Evolutionary conservation across 2,797 vertebrate genomes (phyloP).

Genomic region (Garrulus glandarius): DNA sequence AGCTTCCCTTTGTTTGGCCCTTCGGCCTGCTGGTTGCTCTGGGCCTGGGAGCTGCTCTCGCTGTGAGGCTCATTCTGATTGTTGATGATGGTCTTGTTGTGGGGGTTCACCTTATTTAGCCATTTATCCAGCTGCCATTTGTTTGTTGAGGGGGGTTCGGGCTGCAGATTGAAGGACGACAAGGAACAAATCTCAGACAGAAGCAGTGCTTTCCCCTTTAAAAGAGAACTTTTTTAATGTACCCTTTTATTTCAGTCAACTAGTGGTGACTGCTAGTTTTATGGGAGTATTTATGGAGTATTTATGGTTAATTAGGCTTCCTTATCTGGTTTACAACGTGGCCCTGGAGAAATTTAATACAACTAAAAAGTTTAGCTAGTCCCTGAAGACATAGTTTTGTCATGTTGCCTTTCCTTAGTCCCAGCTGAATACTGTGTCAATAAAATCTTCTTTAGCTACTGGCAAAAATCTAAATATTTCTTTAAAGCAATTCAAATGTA

Average conservation of each 20-base stretch:
- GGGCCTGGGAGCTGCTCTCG: constrained; percentile 75
- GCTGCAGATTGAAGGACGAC: constrained; percentile 75
- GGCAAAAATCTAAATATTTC: constrained; percentile 55
- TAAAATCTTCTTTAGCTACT: constrained; percentile 59
- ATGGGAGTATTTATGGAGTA: constrained; percentile 63
- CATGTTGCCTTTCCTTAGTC: constrained; percentile 55
- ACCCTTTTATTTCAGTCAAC: constrained; percentile 49
- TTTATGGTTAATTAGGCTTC: constrained; percentile 71
- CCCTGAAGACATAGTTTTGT: constrained; percentile 61
- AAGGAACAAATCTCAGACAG: constrained; percentile 13
- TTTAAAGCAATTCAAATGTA: constrained; percentile 50
- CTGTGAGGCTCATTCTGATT: constrained; percentile 85
- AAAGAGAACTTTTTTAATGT: background rate
- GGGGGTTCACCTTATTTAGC: constrained; percentile 95
- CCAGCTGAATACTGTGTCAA: constrained; percentile 59
- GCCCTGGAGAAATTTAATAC: constrained; percentile 65
- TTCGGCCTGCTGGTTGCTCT: constrained; percentile 78
- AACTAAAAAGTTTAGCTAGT: constrained; percentile 67
- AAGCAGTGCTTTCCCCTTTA: background rate
- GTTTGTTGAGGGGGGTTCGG: constrained; percentile 92
- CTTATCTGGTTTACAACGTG: constrained; percentile 65
- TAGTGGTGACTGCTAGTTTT: constrained; percentile 44
- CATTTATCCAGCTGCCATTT: constrained; percentile 98
- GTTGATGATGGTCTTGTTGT: constrained; percentile 90
- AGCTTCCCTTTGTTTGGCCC: constrained; percentile 84